Conservation (phyloP, 2,113 vertebrate species). For the Ceyx margarethae region DNA sequence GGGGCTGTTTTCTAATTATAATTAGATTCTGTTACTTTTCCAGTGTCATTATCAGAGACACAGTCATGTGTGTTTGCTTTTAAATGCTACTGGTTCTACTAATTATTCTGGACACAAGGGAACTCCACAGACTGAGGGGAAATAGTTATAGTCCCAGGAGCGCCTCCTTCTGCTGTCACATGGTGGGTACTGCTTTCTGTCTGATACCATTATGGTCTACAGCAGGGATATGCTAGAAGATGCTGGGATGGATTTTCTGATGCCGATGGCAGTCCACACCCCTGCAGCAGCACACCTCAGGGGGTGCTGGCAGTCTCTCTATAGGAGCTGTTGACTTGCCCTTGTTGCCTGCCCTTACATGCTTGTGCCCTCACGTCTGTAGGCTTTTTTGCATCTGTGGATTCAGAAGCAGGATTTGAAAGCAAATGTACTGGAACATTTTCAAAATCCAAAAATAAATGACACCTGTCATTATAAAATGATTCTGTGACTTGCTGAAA, state of each 20-base stretch:
- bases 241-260: background rate
- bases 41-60: constrained; percentile 37
- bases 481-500: background rate
- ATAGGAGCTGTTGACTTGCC: background rate
- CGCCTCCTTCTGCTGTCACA: background rate
- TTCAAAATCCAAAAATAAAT: constrained; percentile 40
- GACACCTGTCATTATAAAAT: constrained; percentile 11
- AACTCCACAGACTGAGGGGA: background rate
- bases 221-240: background rate
- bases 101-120: constrained; percentile 16
- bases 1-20: constrained; percentile 66
- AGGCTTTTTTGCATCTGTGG: background rate
- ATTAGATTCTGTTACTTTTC: constrained; percentile 52
- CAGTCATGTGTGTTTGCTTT: constrained; percentile 22
- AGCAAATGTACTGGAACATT: background rate
- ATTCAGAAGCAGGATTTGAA: constrained; percentile 13
- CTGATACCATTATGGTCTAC: background rate
- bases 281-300: background rate
- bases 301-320: background rate
- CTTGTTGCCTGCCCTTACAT: background rate
- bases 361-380: background rate
- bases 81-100: constrained; percentile 14
- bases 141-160: constrained; percentile 20
- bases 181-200: background rate
- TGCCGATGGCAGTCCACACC: rapidly evolving